Conservation (phyloP, 1,140 invertebrate species). For the Tetranychus urticae region DNA sequence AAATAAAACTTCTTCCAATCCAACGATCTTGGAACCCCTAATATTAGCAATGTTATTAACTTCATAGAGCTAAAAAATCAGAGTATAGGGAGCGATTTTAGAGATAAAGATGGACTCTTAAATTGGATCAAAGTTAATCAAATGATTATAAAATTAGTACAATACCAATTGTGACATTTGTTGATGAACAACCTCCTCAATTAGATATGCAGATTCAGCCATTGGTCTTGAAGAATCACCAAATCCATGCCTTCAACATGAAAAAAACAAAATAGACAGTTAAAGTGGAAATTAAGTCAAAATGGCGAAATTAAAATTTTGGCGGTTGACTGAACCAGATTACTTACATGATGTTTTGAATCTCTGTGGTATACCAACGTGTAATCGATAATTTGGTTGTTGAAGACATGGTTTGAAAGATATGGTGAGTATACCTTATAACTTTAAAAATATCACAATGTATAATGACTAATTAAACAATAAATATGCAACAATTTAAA, state of each 20-base stretch:
- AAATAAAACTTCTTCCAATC: constrained; percentile 35
- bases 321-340: too few relatives aligned
- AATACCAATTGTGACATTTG: constrained; percentile 1
- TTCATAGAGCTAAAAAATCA: constrained; percentile 23
- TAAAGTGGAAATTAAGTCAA: too few relatives aligned
- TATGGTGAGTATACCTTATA: too few relatives aligned
- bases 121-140: neutral
- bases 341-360: too few relatives aligned
- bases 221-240: constrained; percentile 2
- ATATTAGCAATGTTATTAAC: constrained; percentile 26
- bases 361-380: too few relatives aligned
- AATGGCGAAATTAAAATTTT: too few relatives aligned
- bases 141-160: neutral
- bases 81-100: neutral
- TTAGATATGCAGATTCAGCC: constrained; percentile 2
- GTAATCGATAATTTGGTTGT: too few relatives aligned
- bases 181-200: constrained; percentile 6
- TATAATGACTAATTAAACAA: too few relatives aligned
- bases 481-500: too few relatives aligned
- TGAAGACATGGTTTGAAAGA: too few relatives aligned
- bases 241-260: constrained; percentile 1
- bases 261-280: too few relatives aligned
- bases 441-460: too few relatives aligned
- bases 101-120: neutral
- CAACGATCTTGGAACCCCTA: constrained; percentile 24